Base-by-base conservation (phyloP, 2,113 vertebrate species). In the Cinclus mexicanus region DNA sequence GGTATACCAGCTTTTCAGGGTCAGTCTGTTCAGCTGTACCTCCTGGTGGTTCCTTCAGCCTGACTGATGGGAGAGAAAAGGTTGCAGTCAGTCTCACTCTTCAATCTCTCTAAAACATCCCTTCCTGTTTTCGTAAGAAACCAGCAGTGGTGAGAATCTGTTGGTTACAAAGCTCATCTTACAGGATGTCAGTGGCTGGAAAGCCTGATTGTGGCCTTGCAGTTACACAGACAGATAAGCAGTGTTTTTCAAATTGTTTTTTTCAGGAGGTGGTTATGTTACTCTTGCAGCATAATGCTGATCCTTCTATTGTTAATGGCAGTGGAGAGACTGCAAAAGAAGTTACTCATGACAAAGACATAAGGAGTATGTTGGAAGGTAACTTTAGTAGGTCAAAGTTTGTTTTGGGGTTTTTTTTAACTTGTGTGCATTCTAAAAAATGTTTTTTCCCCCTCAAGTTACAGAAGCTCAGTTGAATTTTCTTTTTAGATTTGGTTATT, bases 321-420 rank as follows among this genome's bases (percentile, higher is more conserved):
- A 98, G 95, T 31, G 98, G 98, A 89, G 98, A 98, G 96, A 99
- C 98, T 70, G 98, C 99, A 41, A 99, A 98, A 97, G 98, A 98
- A 93, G 98, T 98, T 86, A 99, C 99, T 59, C 98, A 99, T 50
- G 98, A 99, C 92, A 98, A 98, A 98, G 99, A 99, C 97, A 98
- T 99, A 94, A 98, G 98, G 93, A 98, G 95, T 93, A 99, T 99
- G 99, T 98, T 99, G 77, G 98, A 99, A 98, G 99, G 99, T 99
- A 98, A 97, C 55, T 77, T 64, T 39, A 90, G 25, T 79, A 69
- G 57, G 8, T 28, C 17, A 29, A 17, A 17, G 39, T 46, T 42
- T 72, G 49, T 23, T 77, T 35, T 3, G 7, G 29, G 0, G 0
- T 11, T 42, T 75, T 37, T 74, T 63, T 50, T 13, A 47, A 44